Evolutionary conservation across 2,888 invertebrate species (phyloP), one percentile per base, ranked within the genome.

Genomic region (Thymelicus acteon): DNA sequence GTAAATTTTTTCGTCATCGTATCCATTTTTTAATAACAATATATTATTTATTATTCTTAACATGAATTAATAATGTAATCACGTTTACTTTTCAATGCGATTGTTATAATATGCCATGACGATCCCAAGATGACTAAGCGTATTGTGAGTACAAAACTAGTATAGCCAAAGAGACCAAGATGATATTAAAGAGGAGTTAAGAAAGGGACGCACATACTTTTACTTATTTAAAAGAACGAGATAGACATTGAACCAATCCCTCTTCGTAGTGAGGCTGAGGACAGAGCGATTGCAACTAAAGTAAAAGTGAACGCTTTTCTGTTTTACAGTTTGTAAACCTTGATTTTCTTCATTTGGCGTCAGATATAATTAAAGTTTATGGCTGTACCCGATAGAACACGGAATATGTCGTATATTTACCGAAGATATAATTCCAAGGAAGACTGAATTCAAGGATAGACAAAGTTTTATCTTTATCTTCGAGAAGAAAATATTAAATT

Each of bases 251-350:
- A 71, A 71, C 74, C 79, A 75, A 81, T 84, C 81, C 84, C 85
- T 86, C 82, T 83, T 84, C 31, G 82, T 80, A 82, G 85, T 85
- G 84, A 86, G 83, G 84, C 86, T 85, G 84, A 86, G 83, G 85
- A 82, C 83, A 75, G 78, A 82, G 84, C 80, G 82, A 79, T 81
- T 83, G 82, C 82, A 84, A 83, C 80, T 88, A 91, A 91, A 91
- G 91, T 91, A 91, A 91, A 91, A 91, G 91, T 91, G 80, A 87
- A 85, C 82, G 85, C 82, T 84, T 82, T 84, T 85, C 80, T 83
- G 83, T 82, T 78, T 83, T 80, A 76, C 65, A 73, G 57, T 65
- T 60, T 82, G 81, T 80, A 80, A 81, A 82, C 84, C 85, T 81
- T 77, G 80, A 82, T 80, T 78, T 76, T 79, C 78, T 76, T 80